These are phyloP conservation scores for Hephaestus fuliginosus DNA, from an alignment of 2,797 vertebrate species.

Conservation along the genomic window DNA sequence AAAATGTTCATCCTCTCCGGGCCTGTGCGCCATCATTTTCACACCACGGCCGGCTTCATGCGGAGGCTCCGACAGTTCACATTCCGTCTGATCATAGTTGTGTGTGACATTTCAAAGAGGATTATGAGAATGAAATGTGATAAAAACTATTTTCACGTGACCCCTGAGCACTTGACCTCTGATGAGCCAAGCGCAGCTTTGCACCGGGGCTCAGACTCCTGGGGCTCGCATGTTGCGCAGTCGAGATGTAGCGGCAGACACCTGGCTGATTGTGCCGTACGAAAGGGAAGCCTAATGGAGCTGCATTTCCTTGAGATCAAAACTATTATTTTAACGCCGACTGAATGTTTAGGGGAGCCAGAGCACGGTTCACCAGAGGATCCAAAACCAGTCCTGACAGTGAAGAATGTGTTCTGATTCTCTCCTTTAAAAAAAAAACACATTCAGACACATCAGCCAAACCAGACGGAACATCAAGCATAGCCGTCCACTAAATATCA, in stretches of 20 bases:
- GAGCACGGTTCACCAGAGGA: neutral
- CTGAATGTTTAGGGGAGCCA: neutral
- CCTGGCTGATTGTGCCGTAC: neutral
- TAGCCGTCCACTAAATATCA: conserved; percentile 10
- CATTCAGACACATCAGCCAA: conserved; percentile 31
- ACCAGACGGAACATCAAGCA: conserved; percentile 32
- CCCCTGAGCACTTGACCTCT: conserved; percentile 80
- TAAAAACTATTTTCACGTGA: conserved; percentile 84
- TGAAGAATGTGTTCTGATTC: neutral
- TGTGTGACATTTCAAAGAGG: conserved; percentile 84
- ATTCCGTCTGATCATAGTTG: conserved; percentile 83
- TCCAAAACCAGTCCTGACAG: neutral
- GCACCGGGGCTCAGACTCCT: conserved; percentile 53
- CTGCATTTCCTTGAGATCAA: neutral
- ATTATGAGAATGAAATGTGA: conserved; percentile 84
- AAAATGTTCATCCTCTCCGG: conserved; percentile 44
- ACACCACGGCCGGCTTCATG: conserved; percentile 53
- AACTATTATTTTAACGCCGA: neutral
- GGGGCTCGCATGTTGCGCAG: conserved; percentile 25
- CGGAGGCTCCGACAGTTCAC: conserved; percentile 62
- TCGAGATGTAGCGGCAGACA: conserved; percentile 5
- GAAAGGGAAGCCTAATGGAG: neutral
- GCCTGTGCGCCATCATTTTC: conserved; percentile 59
- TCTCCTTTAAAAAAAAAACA: neutral
- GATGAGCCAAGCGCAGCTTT: conserved; percentile 39